Conservation (phyloP, 2,888 invertebrate species). For the Euphydryas editha region DNA sequence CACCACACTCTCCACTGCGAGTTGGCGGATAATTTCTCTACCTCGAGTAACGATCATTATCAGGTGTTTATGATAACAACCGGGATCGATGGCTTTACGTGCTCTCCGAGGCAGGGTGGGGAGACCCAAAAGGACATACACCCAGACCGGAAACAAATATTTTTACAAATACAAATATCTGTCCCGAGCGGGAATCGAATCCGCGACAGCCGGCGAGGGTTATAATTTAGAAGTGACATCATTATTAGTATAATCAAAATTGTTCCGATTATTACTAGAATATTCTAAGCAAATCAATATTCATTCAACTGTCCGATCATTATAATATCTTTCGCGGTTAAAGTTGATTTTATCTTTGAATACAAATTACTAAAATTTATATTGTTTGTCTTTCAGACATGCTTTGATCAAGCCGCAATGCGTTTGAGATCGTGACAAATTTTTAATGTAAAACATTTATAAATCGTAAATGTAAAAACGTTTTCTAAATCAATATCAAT, state of each 20-base stretch:
- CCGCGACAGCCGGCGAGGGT: too few species aligned
- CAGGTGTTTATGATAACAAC: too few species aligned
- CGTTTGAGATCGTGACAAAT: slow-evolving; percentile 8
- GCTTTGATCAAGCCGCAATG: slow-evolving; percentile 4
- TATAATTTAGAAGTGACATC: not conserved
- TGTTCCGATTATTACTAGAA: not conserved
- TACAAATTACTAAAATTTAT: slow-evolving; percentile 11
- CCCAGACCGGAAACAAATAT: too few species aligned
- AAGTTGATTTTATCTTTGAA: slow-evolving; percentile 8
- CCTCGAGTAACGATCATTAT: too few species aligned
- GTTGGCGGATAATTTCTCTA: too few species aligned
- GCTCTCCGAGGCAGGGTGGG: too few species aligned
- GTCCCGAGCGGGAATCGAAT: too few species aligned
- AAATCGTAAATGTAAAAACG: not conserved
- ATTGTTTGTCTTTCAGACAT: not conserved
- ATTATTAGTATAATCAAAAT: not conserved
- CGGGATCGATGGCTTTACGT: too few species aligned
- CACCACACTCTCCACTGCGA: too few species aligned
- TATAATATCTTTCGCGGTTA: slow-evolving; percentile 11
- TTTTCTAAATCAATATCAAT: slow-evolving; percentile 1
- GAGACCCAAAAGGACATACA: too few species aligned
- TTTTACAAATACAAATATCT: too few species aligned
- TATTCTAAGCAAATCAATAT: not conserved
- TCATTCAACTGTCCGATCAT: not conserved
- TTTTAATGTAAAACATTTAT: slow-evolving; percentile 5